Base-by-base conservation (phyloP, 2,888 invertebrate species). In the Zhengitettix transpicula region DNA sequence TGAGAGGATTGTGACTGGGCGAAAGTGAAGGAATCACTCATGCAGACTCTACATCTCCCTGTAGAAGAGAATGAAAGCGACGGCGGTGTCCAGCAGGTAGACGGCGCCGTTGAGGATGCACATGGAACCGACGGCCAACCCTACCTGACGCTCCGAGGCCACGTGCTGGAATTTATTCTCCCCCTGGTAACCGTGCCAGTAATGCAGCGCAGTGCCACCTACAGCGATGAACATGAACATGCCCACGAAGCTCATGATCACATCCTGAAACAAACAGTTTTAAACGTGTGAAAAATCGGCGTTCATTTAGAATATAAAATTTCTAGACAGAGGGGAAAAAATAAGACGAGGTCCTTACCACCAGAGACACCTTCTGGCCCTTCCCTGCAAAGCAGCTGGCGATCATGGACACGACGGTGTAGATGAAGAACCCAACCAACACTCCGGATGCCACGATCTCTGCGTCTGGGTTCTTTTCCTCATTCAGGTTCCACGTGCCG, bases 401-500 rank as follows among this genome's bases (percentile, higher is more conserved):
- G 67, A 90, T 78, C 51, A 89, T 73, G 56, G 88, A 84, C 1
- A 86, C 87, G 3, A 80, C 75, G 0, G 90, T 91, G 74, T 90
- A 92, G 60, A 92, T 85, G 58, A 63, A 57, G 72, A 84, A 92
- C 15, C 91, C 91, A 9, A 92, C 87, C 66, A 90, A 85, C 5
- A 91, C 85, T 10, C 91, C 91, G 0, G 89, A 89, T 0, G 90
- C 90, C 1, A 92, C 84, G 64, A 91, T 90, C 77, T 92, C 91
- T 16, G 87, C 86, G 68, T 91, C 91, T 0, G 89, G 83, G 71
- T 84, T 89, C 75, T 90, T 90, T 71, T 89, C 88, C 71, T 91
- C 90, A 68, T 90, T 89, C 57, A 91, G 77, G 74, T 91, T 91
- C 90, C 91, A 91, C 16, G 89, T 89, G 60, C 90, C 91, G 55